Base-by-base conservation (phyloP, 2,888 invertebrate species). In the Plebejus melissa region DNA sequence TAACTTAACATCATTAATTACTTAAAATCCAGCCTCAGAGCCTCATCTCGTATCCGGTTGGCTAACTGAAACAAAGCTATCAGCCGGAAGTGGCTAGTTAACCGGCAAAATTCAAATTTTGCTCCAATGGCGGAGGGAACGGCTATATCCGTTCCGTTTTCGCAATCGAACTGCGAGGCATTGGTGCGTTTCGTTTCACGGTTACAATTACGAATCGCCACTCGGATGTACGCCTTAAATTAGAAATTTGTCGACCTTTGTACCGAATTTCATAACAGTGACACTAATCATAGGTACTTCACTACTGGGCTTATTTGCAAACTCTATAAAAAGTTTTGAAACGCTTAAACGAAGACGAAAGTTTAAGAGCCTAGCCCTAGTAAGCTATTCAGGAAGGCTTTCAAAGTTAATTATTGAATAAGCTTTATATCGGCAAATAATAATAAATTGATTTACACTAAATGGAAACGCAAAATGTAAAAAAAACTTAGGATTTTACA, bases 101-200 rank as follows among this genome's bases (percentile, higher is more conserved):
- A 88, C 88, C 90, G 91, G 91, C 91, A 90, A 91, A 93, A 93
- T 93, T 91, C 88, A 90, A 93, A 93, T 91, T 91, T 90, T 90
- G 86, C 88, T 86, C 88, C 89, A 90, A 91, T 88, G 89, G 87
- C 87, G 72, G 90, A 90, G 90, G 90, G 90, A 90, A 90, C 90
- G 86, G 87, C 90, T 88, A 91, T 92, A 91, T 93, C 93, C 93
- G 93, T 91, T 93, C 91, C 85, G 90, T 88, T 93, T 93, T 93
- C 92, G 93, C 93, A 93, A 93, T 85, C 86, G 85, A 85, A 86
- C 75, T 71, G 75, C 83, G 86, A 83, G 84, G 90, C 90, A 89
- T 86, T 90, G 88, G 86, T 85, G 88, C 90, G 90, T 89, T 88
- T 83, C 87, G 83, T 82, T 65, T 65, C 85, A 86, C 86, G 85